These are phyloP conservation scores for Ceratosolen solmsi DNA, from an alignment of 1,140 invertebrate genomes.

Conservation along the genomic window DNA sequence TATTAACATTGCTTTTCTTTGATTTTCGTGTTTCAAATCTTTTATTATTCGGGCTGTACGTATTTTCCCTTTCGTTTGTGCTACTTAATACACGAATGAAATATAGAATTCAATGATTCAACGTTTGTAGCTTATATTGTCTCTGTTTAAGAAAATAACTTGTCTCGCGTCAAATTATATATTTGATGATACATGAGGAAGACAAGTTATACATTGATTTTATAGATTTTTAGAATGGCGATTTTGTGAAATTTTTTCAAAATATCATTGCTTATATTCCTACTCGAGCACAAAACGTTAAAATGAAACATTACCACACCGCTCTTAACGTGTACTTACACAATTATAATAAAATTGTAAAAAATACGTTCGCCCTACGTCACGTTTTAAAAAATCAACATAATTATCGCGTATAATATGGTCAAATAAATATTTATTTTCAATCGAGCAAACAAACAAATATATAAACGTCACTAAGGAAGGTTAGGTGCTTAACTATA, in stretches of 20 bases:
- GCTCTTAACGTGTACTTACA: neutral
- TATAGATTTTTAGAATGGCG: neutral
- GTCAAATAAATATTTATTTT: neutral
- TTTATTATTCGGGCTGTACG: neutral
- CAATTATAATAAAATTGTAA: neutral
- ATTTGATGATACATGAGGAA: too few species aligned
- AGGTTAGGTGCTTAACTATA: neutral
- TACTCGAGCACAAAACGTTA: neutral
- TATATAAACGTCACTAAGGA: neutral
- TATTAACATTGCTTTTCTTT: too few species aligned
- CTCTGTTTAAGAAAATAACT: conserved; percentile 45
- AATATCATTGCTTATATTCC: neutral
- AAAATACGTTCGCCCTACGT: neutral
- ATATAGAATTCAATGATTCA: conserved; percentile 25
- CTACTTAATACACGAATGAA: conserved; percentile 11
- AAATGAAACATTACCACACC: neutral
- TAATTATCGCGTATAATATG: neutral
- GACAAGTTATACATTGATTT: neutral
- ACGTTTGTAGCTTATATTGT: conserved; percentile 32
- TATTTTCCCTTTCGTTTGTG: conserved; percentile 9
- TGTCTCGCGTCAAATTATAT: neutral
- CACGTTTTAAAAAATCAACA: neutral
- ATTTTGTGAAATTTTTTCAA: conserved; percentile 6
- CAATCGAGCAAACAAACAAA: neutral
- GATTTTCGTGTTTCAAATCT: neutral